Conservation (phyloP, 2,888 invertebrate species). For the Bhutanitis thaidina region DNA sequence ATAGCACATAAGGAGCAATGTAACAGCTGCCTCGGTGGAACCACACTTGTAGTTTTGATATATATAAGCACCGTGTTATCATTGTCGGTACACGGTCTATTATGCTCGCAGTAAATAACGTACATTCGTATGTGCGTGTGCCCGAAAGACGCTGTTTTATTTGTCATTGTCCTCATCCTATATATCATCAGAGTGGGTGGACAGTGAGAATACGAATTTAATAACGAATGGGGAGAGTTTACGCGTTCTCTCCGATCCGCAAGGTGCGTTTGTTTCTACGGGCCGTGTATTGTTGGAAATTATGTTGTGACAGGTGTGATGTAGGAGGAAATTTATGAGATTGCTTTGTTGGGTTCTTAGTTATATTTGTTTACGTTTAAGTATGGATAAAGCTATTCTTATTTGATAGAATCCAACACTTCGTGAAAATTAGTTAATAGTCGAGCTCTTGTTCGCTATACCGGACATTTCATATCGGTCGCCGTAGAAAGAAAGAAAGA, state of each 20-base stretch:
- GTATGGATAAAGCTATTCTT: too few relatives aligned
- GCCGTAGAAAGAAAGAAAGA: too few relatives aligned
- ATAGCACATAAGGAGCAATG: too few relatives aligned
- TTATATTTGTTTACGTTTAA: too few relatives aligned
- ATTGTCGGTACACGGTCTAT: background rate
- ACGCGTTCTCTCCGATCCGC: conserved; percentile 6
- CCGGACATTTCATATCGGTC: too few relatives aligned
- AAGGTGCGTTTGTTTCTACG: conserved; percentile 11
- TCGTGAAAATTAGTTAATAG: too few relatives aligned
- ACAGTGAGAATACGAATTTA: conserved; percentile 16
- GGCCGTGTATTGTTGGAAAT: conserved; percentile 5
- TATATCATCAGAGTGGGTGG: conserved; percentile 18
- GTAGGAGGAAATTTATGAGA: conserved; percentile 9
- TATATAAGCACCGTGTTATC: background rate
- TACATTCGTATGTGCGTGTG: background rate
- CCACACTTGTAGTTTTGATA: background rate
- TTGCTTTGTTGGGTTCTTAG: conserved; percentile 6
- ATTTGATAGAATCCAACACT: too few relatives aligned
- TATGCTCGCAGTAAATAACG: conserved; percentile 2
- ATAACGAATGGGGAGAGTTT: conserved; percentile 15
- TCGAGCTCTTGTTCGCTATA: too few relatives aligned
- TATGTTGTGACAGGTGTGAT: conserved; percentile 1
- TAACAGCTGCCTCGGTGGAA: background rate
- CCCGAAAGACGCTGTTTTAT: conserved; percentile 13
- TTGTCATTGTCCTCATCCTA: conserved; percentile 14